Conservation (phyloP, 2,113 vertebrate species). For the Plestiodon gilberti region DNA sequence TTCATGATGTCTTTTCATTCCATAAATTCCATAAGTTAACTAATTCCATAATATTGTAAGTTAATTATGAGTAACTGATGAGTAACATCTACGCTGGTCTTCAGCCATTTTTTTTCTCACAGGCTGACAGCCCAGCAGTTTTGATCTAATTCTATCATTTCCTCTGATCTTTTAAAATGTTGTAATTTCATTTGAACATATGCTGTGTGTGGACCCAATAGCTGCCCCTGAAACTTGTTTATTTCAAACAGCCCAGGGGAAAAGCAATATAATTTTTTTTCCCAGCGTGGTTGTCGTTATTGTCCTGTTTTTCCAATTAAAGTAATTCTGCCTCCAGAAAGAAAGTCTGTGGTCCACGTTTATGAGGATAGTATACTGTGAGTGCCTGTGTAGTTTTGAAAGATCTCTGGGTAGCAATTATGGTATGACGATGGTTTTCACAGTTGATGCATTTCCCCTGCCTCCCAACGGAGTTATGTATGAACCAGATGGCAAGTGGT, state of each 20-base stretch:
- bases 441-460: conserved; percentile 34
- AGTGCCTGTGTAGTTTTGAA: conserved; percentile 21
- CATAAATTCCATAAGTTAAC: too few species aligned
- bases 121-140: neutral
- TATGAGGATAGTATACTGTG: neutral
- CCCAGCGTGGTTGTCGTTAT: neutral
- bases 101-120: neutral
- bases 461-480: conserved; percentile 47
- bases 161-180: neutral
- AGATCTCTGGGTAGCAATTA: neutral
- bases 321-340: conserved; percentile 3
- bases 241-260: neutral
- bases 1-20: neutral
- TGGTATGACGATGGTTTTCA: conserved; percentile 35
- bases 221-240: neutral
- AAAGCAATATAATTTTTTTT: neutral
- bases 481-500: conserved; percentile 63
- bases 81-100: neutral
- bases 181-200: neutral
- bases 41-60: neutral
- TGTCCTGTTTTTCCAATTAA: neutral
- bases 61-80: neutral
- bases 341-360: neutral
- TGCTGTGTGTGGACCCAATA: neutral
- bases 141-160: neutral